Percentiles rank a stretch among this genome's conserved stretches.
phyloP scores from a whole-genome alignment of 2,113 vertebrate species.

The Tor tambroides region DNA sequence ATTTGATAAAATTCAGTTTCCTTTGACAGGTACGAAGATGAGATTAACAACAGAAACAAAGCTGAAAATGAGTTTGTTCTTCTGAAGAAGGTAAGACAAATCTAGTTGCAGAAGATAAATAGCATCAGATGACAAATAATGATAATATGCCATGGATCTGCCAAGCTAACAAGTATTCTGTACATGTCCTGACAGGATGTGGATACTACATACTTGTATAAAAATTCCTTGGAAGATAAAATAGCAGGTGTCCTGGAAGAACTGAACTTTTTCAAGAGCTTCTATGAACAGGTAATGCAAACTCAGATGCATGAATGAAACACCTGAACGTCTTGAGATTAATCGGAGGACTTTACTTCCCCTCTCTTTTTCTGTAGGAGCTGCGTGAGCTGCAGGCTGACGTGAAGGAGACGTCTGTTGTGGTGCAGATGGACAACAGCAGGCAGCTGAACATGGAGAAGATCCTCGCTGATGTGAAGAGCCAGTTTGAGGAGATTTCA shows the following conservation, averaged over 20 bases:
- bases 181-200: constrained; percentile 73
- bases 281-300: constrained; percentile 78
- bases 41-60: constrained; percentile 63
- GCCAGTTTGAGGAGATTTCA: constrained; percentile 81
- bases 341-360: not conserved
- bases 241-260: constrained; percentile 72
- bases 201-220: constrained; percentile 78
- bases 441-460: constrained; percentile 81
- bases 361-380: constrained; percentile 73
- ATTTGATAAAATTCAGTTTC: not conserved
- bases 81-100: constrained; percentile 73
- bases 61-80: constrained; percentile 73
- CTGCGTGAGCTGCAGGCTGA: constrained; percentile 77
- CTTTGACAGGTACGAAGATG: constrained; percentile 72
- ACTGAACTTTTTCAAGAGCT: constrained; percentile 74
- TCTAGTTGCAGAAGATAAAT: not conserved
- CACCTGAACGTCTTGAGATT: not conserved
- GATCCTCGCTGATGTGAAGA: constrained; percentile 78
- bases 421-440: constrained; percentile 87
- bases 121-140: not conserved
- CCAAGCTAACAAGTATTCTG: not conserved
- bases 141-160: not conserved
- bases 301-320: not conserved
- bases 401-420: constrained; percentile 78
- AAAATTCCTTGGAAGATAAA: constrained; percentile 75